Percentiles rank a stretch among this genome's conserved stretches.
Conservation (phyloP, 2,797 vertebrate species). For the Myotis findleyi region DNA sequence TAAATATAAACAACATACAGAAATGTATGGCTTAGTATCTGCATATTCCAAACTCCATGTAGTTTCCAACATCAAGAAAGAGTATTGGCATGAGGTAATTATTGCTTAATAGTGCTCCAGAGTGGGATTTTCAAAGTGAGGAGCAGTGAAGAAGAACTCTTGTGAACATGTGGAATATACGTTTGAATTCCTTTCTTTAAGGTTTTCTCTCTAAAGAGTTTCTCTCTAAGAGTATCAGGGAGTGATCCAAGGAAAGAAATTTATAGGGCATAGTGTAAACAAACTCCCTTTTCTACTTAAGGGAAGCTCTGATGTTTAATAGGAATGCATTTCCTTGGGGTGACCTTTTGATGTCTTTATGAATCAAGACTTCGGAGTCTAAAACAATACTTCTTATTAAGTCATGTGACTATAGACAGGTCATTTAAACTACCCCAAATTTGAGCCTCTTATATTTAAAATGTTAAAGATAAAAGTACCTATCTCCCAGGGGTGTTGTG, state of each 20-base stretch:
- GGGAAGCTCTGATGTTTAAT: background rate
- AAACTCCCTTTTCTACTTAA: slow-evolving; percentile 16
- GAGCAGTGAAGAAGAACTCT: background rate
- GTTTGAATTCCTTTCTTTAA: background rate
- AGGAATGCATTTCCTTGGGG: background rate
- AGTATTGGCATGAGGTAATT: background rate
- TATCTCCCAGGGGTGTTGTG: background rate
- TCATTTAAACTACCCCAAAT: background rate
- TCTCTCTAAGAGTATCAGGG: background rate
- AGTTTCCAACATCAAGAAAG: background rate
- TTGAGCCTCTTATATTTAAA: slow-evolving; percentile 6
- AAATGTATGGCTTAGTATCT: background rate
- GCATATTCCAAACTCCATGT: background rate
- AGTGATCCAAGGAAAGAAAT: background rate
- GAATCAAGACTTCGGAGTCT: background rate
- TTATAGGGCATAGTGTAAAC: background rate
- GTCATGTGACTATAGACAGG: background rate
- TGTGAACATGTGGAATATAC: background rate
- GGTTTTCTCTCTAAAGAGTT: background rate
- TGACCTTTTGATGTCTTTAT: background rate
- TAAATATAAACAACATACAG: background rate
- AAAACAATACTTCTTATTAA: background rate
- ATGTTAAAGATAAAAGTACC: background rate
- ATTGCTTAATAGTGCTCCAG: background rate
- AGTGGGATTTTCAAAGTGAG: background rate